phyloP scores from a whole-genome alignment of 1,140 invertebrate genomes.

The Drosophila triauraria region DNA sequence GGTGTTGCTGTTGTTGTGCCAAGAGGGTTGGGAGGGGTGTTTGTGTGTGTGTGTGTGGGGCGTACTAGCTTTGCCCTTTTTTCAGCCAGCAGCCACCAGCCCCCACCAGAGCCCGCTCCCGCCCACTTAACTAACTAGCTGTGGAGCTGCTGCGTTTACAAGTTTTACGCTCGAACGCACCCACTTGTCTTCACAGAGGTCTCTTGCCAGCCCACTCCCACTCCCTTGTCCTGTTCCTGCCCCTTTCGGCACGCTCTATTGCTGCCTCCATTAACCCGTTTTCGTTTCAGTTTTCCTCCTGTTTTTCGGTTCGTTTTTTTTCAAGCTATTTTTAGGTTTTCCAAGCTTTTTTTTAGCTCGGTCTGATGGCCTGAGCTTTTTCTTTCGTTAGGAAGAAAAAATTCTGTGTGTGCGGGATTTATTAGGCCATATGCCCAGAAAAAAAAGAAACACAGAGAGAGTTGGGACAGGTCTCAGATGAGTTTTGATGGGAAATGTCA shows the following conservation, averaged over 20 bases:
- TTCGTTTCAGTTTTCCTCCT: slow-evolving; percentile 44
- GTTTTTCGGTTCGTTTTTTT: slow-evolving; percentile 30
- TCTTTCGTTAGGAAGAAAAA: background rate
- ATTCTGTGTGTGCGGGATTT: slow-evolving; percentile 52
- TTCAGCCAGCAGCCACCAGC: background rate
- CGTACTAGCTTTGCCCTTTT: slow-evolving; percentile 35
- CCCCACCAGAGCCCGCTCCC: slow-evolving; percentile 22
- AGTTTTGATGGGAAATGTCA: slow-evolving; percentile 29
- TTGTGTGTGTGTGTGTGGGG: slow-evolving; percentile 1
- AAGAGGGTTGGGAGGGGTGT: background rate
- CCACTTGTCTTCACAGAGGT: slow-evolving; percentile 81
- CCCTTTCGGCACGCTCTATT: slow-evolving; percentile 41
- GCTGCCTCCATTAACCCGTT: slow-evolving; percentile 75
- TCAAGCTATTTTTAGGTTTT: slow-evolving; percentile 61
- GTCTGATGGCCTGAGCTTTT: slow-evolving; percentile 47
- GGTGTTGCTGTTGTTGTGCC: slow-evolving; percentile 35
- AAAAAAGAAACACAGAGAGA: slow-evolving; percentile 14
- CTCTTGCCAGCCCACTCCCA: slow-evolving; percentile 23
- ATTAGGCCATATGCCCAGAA: slow-evolving; percentile 45
- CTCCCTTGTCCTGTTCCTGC: slow-evolving; percentile 9
- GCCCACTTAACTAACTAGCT: slow-evolving; percentile 83
- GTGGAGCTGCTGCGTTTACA: slow-evolving; percentile 75
- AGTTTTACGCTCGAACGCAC: slow-evolving; percentile 80
- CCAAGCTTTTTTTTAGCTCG: slow-evolving; percentile 55
- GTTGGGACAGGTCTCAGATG: slow-evolving; percentile 54